Percentiles rank a stretch among this genome's conserved stretches.
Conservation (phyloP, 2,888 invertebrate species). For the Heliothis peltigera region DNA sequence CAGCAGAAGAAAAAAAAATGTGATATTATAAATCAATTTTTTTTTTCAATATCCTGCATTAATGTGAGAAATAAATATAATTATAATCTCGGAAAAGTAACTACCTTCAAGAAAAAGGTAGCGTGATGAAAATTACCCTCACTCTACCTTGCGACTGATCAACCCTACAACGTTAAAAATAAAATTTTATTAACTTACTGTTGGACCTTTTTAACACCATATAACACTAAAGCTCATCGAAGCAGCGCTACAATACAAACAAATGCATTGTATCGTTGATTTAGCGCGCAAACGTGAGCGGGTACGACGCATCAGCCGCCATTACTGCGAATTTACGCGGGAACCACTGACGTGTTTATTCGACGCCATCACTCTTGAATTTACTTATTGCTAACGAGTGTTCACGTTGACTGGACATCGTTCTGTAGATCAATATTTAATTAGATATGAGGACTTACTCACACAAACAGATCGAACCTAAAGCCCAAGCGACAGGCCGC, state of each 20-base stretch:
- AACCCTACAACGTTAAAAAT: not conserved
- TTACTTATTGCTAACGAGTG: slow-evolving; percentile 19
- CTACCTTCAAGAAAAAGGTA: no score
- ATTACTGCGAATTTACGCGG: slow-evolving; percentile 40
- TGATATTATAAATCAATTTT: no score
- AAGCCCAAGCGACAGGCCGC: no score
- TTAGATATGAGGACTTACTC: not conserved
- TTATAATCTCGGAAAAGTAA: no score
- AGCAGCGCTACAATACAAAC: slow-evolving; percentile 19
- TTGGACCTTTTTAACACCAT: not conserved
- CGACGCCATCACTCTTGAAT: slow-evolving; percentile 18
- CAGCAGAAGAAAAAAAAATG: no score
- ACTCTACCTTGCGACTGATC: no score
- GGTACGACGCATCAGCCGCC: slow-evolving; percentile 22
- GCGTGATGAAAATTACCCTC: no score
- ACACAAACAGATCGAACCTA: no score
- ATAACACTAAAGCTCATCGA: not conserved
- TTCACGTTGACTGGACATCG: not conserved
- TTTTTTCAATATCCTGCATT: no score
- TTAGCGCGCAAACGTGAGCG: slow-evolving; percentile 31
- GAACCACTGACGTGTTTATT: slow-evolving; percentile 28
- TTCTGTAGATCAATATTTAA: slow-evolving; percentile 4
- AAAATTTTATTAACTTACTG: not conserved
- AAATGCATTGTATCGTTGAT: slow-evolving; percentile 32
- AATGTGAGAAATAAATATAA: no score